A percentile compares a stretch with the other conserved stretches of the same genome.
Conservation (phyloP, 2,888 invertebrate genomes). For the Pogonocherus hispidulus region DNA sequence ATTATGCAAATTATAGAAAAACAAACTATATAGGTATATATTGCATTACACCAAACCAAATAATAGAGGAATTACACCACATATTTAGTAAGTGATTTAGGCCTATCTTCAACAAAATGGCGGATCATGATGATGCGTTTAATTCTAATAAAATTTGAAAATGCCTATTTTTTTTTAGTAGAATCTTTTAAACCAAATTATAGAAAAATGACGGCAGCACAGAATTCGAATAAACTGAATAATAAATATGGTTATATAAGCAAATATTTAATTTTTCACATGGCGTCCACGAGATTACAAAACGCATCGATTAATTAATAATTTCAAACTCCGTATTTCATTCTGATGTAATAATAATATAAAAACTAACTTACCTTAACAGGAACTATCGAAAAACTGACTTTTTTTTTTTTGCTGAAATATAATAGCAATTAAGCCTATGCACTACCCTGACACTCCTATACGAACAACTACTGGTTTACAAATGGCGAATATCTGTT, state of each 20-base stretch:
- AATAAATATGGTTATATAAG: neutral
- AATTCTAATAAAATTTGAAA: neutral
- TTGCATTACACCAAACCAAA: too few species aligned
- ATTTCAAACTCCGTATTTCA: neutral
- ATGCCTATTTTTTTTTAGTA: too few species aligned
- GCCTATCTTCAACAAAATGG: conserved; percentile 11
- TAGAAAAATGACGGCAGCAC: neutral
- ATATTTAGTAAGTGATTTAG: too few species aligned
- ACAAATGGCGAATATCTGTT: neutral
- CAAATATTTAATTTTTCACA: neutral
- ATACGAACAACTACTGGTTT: neutral
- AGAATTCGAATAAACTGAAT: neutral
- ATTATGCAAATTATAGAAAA: too few species aligned
- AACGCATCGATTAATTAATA: neutral
- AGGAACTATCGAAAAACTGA: neutral
- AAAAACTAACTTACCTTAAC: neutral
- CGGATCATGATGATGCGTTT: conserved; percentile 25
- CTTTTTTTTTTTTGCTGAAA: neutral
- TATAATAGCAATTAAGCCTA: neutral
- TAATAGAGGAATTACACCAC: too few species aligned
- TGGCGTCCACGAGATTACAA: neutral
- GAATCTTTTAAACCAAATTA: neutral
- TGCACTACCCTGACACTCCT: neutral
- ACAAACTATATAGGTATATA: too few species aligned
- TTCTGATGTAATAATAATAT: too few species aligned